Evolutionary conservation across 2,113 vertebrate species (phyloP).

Genomic region (Bubo bubo): DNA sequence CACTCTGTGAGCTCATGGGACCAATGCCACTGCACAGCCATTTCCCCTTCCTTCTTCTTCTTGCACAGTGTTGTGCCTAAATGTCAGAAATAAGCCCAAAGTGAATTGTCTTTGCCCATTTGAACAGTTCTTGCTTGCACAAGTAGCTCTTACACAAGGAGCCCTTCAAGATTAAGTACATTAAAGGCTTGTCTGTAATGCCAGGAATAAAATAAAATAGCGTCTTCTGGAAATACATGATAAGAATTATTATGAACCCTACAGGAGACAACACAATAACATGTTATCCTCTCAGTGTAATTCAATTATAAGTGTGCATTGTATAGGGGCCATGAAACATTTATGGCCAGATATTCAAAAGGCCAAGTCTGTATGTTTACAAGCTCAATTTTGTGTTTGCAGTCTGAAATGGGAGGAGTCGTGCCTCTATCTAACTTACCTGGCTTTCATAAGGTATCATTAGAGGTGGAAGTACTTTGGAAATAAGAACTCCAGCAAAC

Average conservation of each 20-base stretch:
- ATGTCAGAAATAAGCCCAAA: neutral
- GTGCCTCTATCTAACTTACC: neutral
- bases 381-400: constrained; percentile 1
- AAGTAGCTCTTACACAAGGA: constrained; percentile 14
- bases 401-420: neutral
- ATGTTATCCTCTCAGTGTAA: constrained; percentile 34
- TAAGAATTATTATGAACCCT: constrained; percentile 34
- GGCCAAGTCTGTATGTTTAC: neutral
- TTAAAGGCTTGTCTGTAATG: constrained; percentile 24
- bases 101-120: neutral
- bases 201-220: constrained; percentile 42
- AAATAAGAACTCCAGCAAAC: neutral
- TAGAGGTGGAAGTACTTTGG: neutral
- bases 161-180: constrained; percentile 28
- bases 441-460: neutral
- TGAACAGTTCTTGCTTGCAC: neutral
- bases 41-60: neutral
- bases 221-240: constrained; percentile 8
- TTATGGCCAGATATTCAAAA: constrained; percentile 27
- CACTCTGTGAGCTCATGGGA: neutral
- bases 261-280: constrained; percentile 49
- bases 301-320: constrained; percentile 31
- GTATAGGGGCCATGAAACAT: neutral
- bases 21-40: neutral
- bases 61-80: neutral